Percentiles rank a stretch among this genome's conserved stretches.
Evolutionary conservation across 2,797 vertebrate species (phyloP).

Genomic region (Mallotus villosus): DNA sequence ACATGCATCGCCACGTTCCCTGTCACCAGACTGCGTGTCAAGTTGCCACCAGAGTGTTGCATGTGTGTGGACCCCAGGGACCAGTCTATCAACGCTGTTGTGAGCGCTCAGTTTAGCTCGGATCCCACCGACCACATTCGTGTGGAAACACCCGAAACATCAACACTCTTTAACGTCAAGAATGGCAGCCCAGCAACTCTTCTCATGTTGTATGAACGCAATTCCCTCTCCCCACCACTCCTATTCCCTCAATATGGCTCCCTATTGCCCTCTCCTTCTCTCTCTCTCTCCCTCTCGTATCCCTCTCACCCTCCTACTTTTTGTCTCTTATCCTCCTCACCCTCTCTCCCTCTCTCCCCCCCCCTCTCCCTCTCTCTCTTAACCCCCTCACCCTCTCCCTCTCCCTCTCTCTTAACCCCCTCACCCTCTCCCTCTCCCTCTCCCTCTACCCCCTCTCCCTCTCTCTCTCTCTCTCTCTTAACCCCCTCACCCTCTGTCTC

Average conservation of each 20-base stretch:
- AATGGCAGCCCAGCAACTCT: background rate
- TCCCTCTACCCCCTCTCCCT: no score
- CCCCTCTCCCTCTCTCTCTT: background rate
- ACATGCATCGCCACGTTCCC: background rate
- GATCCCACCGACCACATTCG: background rate
- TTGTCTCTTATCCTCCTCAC: no score
- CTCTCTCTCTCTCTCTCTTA: no score
- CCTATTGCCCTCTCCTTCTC: no score
- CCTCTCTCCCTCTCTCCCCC: no score
- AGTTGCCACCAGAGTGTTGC: background rate
- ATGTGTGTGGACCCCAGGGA: background rate
- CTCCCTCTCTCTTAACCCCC: background rate
- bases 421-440: no score
- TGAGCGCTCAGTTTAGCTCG: background rate
- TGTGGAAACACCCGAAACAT: background rate
- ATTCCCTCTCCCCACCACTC: background rate
- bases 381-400: no score
- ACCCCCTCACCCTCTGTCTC: background rate
- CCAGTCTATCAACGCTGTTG: background rate
- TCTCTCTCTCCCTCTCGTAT: no score
- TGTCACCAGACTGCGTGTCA: background rate
- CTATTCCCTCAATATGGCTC: background rate
- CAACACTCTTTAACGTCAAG: background rate
- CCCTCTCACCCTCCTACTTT: no score
- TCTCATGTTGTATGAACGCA: background rate